Base-by-base conservation (phyloP, 2,888 invertebrate genomes). In the Rhynchonema sp. region DNA sequence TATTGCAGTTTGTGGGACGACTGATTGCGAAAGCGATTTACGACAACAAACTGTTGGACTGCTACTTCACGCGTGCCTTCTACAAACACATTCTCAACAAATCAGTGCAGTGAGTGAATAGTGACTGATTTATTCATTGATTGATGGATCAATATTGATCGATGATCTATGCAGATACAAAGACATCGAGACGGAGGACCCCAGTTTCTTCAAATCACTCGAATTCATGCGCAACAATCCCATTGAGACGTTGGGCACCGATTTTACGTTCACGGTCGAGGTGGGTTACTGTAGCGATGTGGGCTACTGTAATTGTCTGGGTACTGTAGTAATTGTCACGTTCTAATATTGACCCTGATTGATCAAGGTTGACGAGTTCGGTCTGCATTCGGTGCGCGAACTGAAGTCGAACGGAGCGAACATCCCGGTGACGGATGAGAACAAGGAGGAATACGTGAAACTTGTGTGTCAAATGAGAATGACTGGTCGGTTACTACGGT, bases 21-120 rank as follows among this genome's bases (percentile, higher is more conserved):
- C 84, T 89, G 55, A 89, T 89, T 69, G 87, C 87, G 58, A 89
- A 89, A 77, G 88, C 88, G 61, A 85, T 89, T 66, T 88, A 87
- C 72, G 88, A 89, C 77, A 87, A 87, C 78, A 88, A 88, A 75
- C 77, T 87, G 63, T 76, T 89, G 60, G 88, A 89, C 71, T 88
- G 88, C 73, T 89, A 87, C 75, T 89, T 89, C 74, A 89, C 89
- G 0, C 81, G 88, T 54, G 87, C 87, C 29, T 88, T 89, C 76
- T 89, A 89, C 76, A 89, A 89, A 74, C 88, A 89, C 74, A 88
- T 89, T 67, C 79, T 89, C 65, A 87, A 87, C 56, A 84, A 86
- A 67, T 80, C 82, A 61, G 87, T 88, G 30, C 85, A 75, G 46
- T 57, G 27, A 1, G 57, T 28, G 56, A 2, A 17, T 52, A 46